Conservation (phyloP, 2,888 invertebrate species). For the Mythimna albipuncta region DNA sequence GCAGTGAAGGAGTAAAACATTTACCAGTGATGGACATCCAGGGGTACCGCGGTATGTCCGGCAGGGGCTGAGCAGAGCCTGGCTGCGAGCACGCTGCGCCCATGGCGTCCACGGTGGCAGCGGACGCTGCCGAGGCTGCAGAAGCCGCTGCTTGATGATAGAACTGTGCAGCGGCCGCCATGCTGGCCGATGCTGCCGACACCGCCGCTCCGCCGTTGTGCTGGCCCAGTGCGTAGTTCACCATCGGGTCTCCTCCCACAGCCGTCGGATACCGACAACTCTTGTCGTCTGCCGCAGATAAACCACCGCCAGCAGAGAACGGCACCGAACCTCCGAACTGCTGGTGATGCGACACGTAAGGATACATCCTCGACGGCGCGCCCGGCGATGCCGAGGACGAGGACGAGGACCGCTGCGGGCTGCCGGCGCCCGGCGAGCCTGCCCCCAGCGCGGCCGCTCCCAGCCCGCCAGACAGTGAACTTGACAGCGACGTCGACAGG, state of each 20-base stretch:
- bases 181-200: conserved; percentile 92
- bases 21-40: conserved; percentile 99
- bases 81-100: conserved; percentile 95
- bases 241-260: conserved; percentile 93
- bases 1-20: conserved; percentile 85
- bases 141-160: conserved; percentile 96
- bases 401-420: conserved; percentile 92
- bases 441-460: conserved; percentile 92
- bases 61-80: conserved; percentile 95
- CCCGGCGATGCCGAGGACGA: conserved; percentile 93
- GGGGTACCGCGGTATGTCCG: conserved; percentile 97
- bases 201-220: conserved; percentile 94
- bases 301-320: conserved; percentile 92
- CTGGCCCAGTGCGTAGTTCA: conserved; percentile 95
- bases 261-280: conserved; percentile 95
- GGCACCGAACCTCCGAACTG: conserved; percentile 93
- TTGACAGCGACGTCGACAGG: conserved; percentile 89
- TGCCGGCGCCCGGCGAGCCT: conserved; percentile 90
- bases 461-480: conserved; percentile 92
- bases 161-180: conserved; percentile 95
- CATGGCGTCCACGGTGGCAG: conserved; percentile 95
- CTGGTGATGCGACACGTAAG: conserved; percentile 96
- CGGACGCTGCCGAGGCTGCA: conserved; percentile 94
- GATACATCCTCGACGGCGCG: conserved; percentile 96
- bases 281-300: conserved; percentile 93